These are phyloP conservation scores for Baccha elongata DNA, from an alignment of 2,888 invertebrate species.

Conservation along the genomic window DNA sequence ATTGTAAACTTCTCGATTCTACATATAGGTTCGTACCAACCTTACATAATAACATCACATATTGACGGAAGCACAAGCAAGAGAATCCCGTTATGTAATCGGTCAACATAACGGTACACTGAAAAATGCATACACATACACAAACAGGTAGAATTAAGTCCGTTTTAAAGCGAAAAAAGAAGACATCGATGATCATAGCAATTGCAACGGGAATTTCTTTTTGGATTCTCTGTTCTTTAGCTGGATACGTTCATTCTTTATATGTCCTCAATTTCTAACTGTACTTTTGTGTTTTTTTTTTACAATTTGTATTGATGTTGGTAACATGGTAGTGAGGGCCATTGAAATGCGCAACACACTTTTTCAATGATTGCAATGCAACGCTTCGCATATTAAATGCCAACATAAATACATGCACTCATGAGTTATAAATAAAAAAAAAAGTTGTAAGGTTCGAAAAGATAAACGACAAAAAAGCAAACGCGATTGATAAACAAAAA, in stretches of 20 bases:
- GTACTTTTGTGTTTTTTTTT: not conserved
- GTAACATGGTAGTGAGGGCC: conserved; percentile 2
- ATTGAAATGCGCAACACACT: conserved; percentile 62
- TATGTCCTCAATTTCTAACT: not conserved
- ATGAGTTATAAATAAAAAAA: conserved; percentile 11
- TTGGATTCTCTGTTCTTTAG: conserved; percentile 13
- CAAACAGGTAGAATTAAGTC: conserved; percentile 5
- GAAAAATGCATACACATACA: not conserved
- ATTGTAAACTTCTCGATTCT: too few relatives aligned
- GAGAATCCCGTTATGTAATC: conserved; percentile 76
- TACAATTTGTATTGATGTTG: conserved; percentile 12
- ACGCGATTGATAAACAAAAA: conserved; percentile 1
- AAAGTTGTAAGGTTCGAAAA: not conserved
- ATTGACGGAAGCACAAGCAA: conserved; percentile 47
- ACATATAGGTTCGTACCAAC: too few relatives aligned
- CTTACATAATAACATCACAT: not conserved
- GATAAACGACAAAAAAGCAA: not conserved
- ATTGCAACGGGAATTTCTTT: conserved; percentile 24
- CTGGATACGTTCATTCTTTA: conserved; percentile 11
- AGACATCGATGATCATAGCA: conserved; percentile 7
- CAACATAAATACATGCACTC: not conserved
- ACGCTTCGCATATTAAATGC: conserved; percentile 8
- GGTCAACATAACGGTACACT: conserved; percentile 77
- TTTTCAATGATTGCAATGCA: conserved; percentile 31
- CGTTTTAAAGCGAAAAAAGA: conserved; percentile 6